Evolutionary conservation across 2,797 vertebrate genomes (phyloP), one percentile per base, ranked within the genome.

Genomic region (Okamejei kenojei): DNA sequence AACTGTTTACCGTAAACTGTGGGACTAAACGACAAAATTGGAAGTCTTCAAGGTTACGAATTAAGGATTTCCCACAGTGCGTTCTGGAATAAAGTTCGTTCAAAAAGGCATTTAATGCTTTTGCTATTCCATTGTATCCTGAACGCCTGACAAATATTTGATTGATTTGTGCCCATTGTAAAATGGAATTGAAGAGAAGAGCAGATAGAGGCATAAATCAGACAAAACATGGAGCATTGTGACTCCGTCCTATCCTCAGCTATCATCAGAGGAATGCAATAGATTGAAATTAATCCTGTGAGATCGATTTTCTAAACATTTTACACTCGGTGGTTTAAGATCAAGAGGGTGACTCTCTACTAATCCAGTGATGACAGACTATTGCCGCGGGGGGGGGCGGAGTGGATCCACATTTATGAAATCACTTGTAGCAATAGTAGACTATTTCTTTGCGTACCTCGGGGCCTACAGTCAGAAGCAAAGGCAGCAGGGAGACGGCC

Each of bases 81-180:
- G 19, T 68, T 19, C 32, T 88, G 84, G 61, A 88, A 88, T 68
- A 21, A 68, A 68, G 61, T 88, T 63, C 61, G 2, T 65, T 88
- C 29, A 19, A 32, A 19, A 32, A 84, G 68, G 32, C 17, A 35
- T 35, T 32, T 88, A 88, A 88, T 65, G n/a, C 29, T 32, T 32
- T 88, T 88, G n/a, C 61, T 68, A 21, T 68, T 88, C 19, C 32
- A 68, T 88, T 68, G n/a, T 35, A 65, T 68, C 65, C 63, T 65
- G 63, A 3, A 68, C n/a, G 68, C 2, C 63, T 68, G 9, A 86
- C 29, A 63, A 86, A 63, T 63, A 63, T 88, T 88, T 88, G 61
- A 88, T 88, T 68, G 61, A 88, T 88, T 10, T 88, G n/a, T n/a
- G n/a, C n/a, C n/a, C 58, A 65, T 65, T 63, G 58, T 86, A 63